Conservation (phyloP, 2,888 invertebrate genomes). For the Meliscaeva auricollis region DNA sequence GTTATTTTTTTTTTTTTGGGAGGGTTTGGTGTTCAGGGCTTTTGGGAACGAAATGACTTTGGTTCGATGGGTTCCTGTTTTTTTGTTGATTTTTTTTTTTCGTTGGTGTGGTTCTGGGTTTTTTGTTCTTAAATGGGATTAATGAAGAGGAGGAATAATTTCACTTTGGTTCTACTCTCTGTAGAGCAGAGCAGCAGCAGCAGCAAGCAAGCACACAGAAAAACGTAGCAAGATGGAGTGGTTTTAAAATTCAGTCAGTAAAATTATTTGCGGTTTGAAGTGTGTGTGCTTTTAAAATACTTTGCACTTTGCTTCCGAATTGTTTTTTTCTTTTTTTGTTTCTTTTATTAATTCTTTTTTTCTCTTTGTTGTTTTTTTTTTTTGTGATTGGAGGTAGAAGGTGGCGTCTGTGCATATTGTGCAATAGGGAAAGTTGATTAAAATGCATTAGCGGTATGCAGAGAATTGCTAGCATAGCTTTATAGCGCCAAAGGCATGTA, state of each 20-base stretch:
- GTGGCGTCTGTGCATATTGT: constrained; percentile 22
- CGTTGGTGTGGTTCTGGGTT: constrained; percentile 21
- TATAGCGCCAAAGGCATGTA: constrained; percentile 22
- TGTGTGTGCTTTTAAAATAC: constrained; percentile 56
- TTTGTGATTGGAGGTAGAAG: neutral
- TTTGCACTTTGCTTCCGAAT: constrained; percentile 64
- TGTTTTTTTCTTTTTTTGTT: constrained; percentile 24
- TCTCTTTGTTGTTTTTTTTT: constrained; percentile 22
- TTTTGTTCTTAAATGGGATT: constrained; percentile 69
- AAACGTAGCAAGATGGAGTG: constrained; percentile 54
- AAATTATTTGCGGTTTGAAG: constrained; percentile 63
- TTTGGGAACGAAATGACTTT: constrained; percentile 57
- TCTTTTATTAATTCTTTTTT: constrained; percentile 26
- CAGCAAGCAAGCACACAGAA: too few relatives aligned
- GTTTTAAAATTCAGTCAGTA: constrained; percentile 54
- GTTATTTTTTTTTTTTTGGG: constrained; percentile 14
- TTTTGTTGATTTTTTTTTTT: constrained; percentile 15
- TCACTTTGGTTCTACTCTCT: constrained; percentile 30
- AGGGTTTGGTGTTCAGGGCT: constrained; percentile 38
- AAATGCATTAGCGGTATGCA: constrained; percentile 39
- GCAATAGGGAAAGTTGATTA: constrained; percentile 35
- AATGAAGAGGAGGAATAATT: constrained; percentile 76
- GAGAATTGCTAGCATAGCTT: constrained; percentile 1
- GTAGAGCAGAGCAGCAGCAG: neutral
- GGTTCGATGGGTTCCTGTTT: constrained; percentile 35